Evolutionary conservation across 2,797 vertebrate genomes (phyloP).

Genomic region (Merluccius polli): DNA sequence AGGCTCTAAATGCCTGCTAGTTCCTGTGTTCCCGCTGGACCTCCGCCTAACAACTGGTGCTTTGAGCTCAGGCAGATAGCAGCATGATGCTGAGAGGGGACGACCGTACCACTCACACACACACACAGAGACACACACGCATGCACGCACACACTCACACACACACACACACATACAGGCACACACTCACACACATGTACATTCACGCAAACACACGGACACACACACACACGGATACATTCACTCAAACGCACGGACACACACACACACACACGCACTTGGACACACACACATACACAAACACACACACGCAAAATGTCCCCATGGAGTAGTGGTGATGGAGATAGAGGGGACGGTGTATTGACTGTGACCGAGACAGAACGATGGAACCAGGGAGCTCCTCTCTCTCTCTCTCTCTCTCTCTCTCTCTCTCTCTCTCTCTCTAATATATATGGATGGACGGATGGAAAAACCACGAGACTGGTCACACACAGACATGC

Average conservation of each 20-base stretch:
- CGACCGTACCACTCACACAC: not conserved
- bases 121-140: not conserved
- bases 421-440: too few relatives aligned
- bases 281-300: constrained; percentile 24
- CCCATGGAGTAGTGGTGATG: constrained; percentile 54
- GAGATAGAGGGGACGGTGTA: constrained; percentile 55
- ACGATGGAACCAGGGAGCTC: constrained; percentile 47
- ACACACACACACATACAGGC: constrained; percentile 26
- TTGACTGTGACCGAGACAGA: constrained; percentile 64
- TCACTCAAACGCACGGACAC: constrained; percentile 2
- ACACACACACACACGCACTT: constrained; percentile 16
- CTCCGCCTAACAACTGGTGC: constrained; percentile 63
- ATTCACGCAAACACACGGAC: too few relatives aligned
- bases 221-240: constrained; percentile 22
- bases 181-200: not conserved
- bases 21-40: constrained; percentile 64
- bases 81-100: constrained; percentile 57
- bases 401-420: too few relatives aligned
- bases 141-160: constrained; percentile 11
- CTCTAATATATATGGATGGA: too few relatives aligned
- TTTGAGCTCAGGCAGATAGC: constrained; percentile 72
- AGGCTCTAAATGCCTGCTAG: constrained; percentile 64
- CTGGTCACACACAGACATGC: not conserved
- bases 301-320: constrained; percentile 22
- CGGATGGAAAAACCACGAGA: not conserved